A percentile compares a stretch with the other conserved stretches of the same genome.
These are phyloP conservation scores for Tragopan temminckii DNA, from an alignment of 2,797 vertebrate species.

Conservation along the genomic window DNA sequence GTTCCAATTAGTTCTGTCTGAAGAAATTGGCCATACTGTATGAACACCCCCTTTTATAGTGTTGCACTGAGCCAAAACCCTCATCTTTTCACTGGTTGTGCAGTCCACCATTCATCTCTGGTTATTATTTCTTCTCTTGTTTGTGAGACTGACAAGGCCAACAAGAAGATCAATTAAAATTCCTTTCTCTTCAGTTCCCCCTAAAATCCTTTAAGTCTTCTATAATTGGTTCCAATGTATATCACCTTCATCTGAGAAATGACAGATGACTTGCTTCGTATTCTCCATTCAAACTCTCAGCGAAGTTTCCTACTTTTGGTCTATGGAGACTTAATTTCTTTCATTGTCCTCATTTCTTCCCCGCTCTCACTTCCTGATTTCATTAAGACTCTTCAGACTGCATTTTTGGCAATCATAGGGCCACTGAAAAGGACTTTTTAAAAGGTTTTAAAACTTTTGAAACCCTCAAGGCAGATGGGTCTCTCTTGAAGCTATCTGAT, in stretches of 20 bases:
- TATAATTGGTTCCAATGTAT: constrained; percentile 21
- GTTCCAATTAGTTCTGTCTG: background rate
- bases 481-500: constrained; percentile 46
- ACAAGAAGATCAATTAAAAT: background rate
- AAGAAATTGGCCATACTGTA: background rate
- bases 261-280: constrained; percentile 20
- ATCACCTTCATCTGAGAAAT: constrained; percentile 4
- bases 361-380: constrained; percentile 31
- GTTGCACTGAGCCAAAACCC: background rate
- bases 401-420: constrained; percentile 26
- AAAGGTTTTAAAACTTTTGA: constrained; percentile 48
- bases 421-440: constrained; percentile 18
- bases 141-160: background rate
- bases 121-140: constrained; percentile 21
- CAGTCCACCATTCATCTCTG: background rate
- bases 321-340: constrained; percentile 62
- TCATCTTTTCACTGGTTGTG: background rate
- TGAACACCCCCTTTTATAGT: background rate
- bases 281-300: constrained; percentile 5
- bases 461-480: constrained; percentile 45
- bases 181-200: background rate
- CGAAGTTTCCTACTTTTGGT: constrained; percentile 43
- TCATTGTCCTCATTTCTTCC: constrained; percentile 46
- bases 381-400: constrained; percentile 27
- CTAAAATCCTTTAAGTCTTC: constrained; percentile 11